A percentile compares a stretch with the other conserved stretches of the same genome.
These are phyloP conservation scores for Drosophila sp. DNA, from an alignment of 1,140 invertebrate genomes.

Conservation along the genomic window DNA sequence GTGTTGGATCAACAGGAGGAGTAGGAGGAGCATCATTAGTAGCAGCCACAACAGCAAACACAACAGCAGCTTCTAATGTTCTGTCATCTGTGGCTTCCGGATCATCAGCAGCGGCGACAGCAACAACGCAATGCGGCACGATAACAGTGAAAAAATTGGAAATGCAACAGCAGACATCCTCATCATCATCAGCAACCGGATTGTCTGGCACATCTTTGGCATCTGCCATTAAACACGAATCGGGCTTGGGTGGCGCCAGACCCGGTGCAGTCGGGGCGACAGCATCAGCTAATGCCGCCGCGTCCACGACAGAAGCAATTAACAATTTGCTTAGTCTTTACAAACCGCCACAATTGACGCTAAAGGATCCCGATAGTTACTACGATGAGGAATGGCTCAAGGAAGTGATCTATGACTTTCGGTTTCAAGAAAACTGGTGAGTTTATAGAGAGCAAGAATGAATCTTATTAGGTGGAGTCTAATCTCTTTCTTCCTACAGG, in stretches of 20 bases:
- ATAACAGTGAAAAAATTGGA: slow-evolving; percentile 78
- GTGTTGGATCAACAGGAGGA: neutral
- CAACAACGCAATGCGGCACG: slow-evolving; percentile 51
- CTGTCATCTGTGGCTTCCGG: slow-evolving; percentile 14
- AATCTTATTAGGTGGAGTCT: neutral
- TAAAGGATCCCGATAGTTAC: slow-evolving; percentile 89
- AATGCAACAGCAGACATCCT: slow-evolving; percentile 58
- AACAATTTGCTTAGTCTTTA: slow-evolving; percentile 81
- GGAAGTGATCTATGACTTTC: slow-evolving; percentile 94
- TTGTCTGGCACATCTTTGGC: slow-evolving; percentile 21
- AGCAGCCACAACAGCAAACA: neutral
- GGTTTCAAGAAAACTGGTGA: slow-evolving; percentile 92
- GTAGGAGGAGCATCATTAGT: slow-evolving; percentile 8
- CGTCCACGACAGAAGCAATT: slow-evolving; percentile 61
- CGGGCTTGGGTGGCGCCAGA: slow-evolving; percentile 34
- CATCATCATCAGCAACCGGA: neutral
- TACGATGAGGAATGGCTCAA: slow-evolving; percentile 91
- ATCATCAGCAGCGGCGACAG: slow-evolving; percentile 6
- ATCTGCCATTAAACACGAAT: slow-evolving; percentile 55
- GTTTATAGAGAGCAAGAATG: slow-evolving; percentile 46
- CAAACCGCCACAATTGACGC: slow-evolving; percentile 89
- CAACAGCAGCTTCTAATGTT: neutral
- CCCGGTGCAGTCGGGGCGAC: no score
- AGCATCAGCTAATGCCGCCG: neutral
- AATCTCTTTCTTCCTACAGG: slow-evolving; percentile 83